Base-by-base conservation (phyloP, 1,140 invertebrate genomes). In the Aphidius gifuensis region DNA sequence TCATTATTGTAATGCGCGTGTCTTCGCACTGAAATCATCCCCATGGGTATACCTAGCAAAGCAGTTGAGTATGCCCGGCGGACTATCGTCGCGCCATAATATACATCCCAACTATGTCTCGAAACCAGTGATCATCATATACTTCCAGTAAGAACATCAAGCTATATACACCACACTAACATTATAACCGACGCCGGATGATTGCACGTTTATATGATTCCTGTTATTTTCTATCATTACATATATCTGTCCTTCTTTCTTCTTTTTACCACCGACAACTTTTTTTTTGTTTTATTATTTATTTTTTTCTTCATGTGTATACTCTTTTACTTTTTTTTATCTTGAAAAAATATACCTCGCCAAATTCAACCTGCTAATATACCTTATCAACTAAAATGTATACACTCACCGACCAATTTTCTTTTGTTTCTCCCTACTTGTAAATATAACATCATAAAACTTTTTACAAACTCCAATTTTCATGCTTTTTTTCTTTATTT, bases 191-290 rank as follows among this genome's bases (percentile, higher is more conserved):
- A 58, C 44, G 50, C 59, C 50, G 58, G 49, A 58, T 61, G 62
- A 77, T 74, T 76, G 66, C 71, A 78, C 74, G 73, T 75, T 76
- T 76, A 76, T 70, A 54, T 69, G 75, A 77, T 77, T 78, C 74
- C 74, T 78, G 75, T 78, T 78, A 78, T 78, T 78, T 77, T 73
- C 76, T 71, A 76, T 78, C 73, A 78, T 78, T 78, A 78, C 61
- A 58, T 66, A 68, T 59, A 54, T 46, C 60, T 56, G 64, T 58
- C 66, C 53, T 45, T 58, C 61, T 44, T 56, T 32, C 5, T 38
- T 32, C n/a, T 23, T 48, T 48, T 58, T 43, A 39, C 16, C 45
- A 58, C 60, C 23, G 23, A 32, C 23, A 32, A 32, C 4, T 32
- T 32, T 32, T 32, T 32, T 32, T 3, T 32, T 32, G 1, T 3